Conservation (phyloP, 2,113 vertebrate genomes). For the Caloenas nicobarica region DNA sequence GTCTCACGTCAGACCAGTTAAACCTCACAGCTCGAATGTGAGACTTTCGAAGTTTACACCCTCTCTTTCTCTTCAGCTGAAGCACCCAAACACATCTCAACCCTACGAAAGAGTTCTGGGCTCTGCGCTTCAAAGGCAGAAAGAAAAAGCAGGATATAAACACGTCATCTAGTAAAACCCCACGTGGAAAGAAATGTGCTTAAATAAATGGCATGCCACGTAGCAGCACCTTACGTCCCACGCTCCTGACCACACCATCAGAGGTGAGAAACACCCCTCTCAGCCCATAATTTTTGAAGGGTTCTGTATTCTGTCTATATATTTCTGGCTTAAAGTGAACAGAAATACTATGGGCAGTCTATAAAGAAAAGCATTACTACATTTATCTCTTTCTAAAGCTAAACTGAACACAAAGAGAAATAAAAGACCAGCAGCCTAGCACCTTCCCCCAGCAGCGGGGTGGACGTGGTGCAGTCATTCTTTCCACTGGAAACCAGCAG, state of each 20-base stretch:
- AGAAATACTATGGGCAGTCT: not conserved
- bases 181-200: not conserved
- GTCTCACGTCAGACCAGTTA: not conserved
- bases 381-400: not conserved
- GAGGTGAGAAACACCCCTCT: not conserved
- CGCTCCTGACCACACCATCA: not conserved
- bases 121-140: not conserved
- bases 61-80: not conserved
- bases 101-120: not conserved
- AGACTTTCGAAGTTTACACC: not conserved
- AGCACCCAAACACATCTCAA: not conserved
- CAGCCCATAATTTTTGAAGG: rapidly evolving
- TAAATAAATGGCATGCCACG: not conserved
- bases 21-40: not conserved
- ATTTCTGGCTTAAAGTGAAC: not conserved
- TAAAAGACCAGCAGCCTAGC: not conserved
- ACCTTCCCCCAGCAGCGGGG: not conserved
- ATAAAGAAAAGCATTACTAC: not conserved
- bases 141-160: not conserved
- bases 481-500: not conserved
- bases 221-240: not conserved
- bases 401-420: not conserved
- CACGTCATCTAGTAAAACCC: not conserved
- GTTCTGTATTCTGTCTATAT: not conserved
- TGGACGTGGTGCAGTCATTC: no score